Base-by-base conservation (phyloP, 2,888 invertebrate species). In the Trilocha varians region DNA sequence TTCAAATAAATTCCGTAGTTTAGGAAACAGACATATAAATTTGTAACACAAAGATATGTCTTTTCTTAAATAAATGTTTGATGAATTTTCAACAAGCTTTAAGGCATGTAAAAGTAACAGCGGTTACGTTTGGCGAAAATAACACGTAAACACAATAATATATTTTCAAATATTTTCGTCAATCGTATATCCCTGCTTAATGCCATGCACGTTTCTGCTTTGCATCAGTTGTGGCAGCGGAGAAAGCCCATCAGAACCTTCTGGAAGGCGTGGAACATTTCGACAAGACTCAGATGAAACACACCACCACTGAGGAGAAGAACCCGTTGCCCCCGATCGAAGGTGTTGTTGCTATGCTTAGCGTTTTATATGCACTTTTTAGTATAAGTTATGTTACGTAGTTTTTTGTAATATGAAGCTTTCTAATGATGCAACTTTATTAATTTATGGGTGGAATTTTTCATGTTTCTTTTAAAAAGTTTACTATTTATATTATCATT, bases 221-320 rank as follows among this genome's bases (percentile, higher is more conserved):
- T 67, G 67, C 58, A 62, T 61, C 77, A 92, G 92, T 89, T 75
- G 90, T 92, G 56, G 88, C 88, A 54, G 91, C 91, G 67, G 92
- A 92, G 83, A 91, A 91, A 78, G 89, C 88, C 47, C 91, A 91
- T 65, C 90, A 90, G 76, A 91, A 90, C 62, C 82, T 92, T 39
- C 75, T 92, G 67, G 90, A 89, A 41, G 91, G 91, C 50, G 91
- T 93, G 42, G 91, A 92, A 66, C 89, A 89, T 57, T 93, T 91
- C 65, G 90, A 92, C 84, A 91, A 90, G 83, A 79, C 87, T 38
- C 88, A 90, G 56, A 91, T 92, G 90, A 91, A 91, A 67, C 93
- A 91, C 67, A 87, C 91, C 2, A 88, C 88, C 46, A 93, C 93
- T 6, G 86, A 89, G 58, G 93, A 93, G 82, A 93, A 93, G 86